Conservation (phyloP, 2,888 invertebrate genomes). For the Pterostichus niger region DNA sequence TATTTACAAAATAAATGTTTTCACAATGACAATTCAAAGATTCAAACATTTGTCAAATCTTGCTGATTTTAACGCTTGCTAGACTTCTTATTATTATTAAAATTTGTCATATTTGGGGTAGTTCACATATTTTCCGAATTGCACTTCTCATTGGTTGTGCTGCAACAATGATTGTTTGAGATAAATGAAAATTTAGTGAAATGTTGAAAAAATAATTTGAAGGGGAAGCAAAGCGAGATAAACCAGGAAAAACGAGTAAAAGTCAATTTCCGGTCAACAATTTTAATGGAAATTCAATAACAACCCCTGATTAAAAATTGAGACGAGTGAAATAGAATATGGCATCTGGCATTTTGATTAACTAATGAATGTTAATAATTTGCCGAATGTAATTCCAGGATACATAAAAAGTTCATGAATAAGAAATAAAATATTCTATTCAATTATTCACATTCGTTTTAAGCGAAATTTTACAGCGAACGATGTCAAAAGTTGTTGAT, state of each 20-base stretch:
- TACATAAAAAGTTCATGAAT: constrained; percentile 8
- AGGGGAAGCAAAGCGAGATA: constrained; percentile 29
- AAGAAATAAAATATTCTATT: constrained; percentile 24
- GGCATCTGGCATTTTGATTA: neutral
- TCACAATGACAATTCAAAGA: too few relatives aligned
- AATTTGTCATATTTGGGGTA: too few relatives aligned
- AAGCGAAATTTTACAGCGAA: neutral
- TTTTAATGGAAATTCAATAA: constrained; percentile 50
- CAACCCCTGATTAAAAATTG: constrained; percentile 28
- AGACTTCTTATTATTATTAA: too few relatives aligned
- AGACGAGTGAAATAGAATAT: constrained; percentile 28
- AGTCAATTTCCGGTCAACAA: constrained; percentile 36
- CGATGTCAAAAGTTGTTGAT: neutral
- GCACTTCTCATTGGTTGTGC: too few relatives aligned
- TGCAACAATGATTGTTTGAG: neutral
- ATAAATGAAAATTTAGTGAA: neutral
- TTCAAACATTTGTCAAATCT: too few relatives aligned
- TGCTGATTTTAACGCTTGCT: too few relatives aligned
- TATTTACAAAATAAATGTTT: too few relatives aligned
- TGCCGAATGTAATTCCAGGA: neutral
- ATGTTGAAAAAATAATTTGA: constrained; percentile 16
- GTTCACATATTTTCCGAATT: too few relatives aligned
- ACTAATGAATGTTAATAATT: constrained; percentile 16
- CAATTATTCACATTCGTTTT: constrained; percentile 24
- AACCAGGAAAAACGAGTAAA: constrained; percentile 42